phyloP scores from a whole-genome alignment of 2,888 invertebrate species.

The Cheilosia variabilis region DNA sequence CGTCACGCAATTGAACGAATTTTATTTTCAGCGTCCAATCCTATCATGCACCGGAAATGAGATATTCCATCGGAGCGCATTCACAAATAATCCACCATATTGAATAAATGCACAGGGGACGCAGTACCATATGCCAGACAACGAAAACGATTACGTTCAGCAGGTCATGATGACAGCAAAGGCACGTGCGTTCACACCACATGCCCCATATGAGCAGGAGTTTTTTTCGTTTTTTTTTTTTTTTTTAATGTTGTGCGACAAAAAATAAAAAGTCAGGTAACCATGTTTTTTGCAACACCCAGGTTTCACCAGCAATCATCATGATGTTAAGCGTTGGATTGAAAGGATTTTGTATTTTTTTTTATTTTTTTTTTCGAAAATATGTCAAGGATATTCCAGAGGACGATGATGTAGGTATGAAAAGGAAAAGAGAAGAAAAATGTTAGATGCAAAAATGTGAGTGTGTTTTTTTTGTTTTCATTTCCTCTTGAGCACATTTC shows the following conservation, averaged over 20 bases:
- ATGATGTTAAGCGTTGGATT: conserved; percentile 22
- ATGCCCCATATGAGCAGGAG: conserved; percentile 18
- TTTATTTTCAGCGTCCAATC: conserved; percentile 97
- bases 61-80: conserved; percentile 14
- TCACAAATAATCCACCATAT: conserved; percentile 5
- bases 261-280: conserved; percentile 42
- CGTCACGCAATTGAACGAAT: conserved; percentile 93
- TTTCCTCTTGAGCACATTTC: background rate
- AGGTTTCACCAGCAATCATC: conserved; percentile 32
- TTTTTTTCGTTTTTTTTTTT: conserved; percentile 4
- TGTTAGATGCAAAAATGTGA: conserved; percentile 17
- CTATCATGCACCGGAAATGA: conserved; percentile 82
- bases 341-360: conserved; percentile 11
- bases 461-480: background rate
- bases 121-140: conserved; percentile 44
- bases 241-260: conserved; percentile 10
- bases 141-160: conserved; percentile 57
- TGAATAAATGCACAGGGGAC: conserved; percentile 17
- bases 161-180: conserved; percentile 49
- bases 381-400: conserved; percentile 43
- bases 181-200: conserved; percentile 40
- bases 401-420: conserved; percentile 7
- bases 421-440: conserved; percentile 21
- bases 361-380: conserved; percentile 23
- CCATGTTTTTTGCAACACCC: background rate